These are phyloP conservation scores for Nasonia giraulti DNA, from an alignment of 1,140 invertebrate genomes.

Conservation along the genomic window DNA sequence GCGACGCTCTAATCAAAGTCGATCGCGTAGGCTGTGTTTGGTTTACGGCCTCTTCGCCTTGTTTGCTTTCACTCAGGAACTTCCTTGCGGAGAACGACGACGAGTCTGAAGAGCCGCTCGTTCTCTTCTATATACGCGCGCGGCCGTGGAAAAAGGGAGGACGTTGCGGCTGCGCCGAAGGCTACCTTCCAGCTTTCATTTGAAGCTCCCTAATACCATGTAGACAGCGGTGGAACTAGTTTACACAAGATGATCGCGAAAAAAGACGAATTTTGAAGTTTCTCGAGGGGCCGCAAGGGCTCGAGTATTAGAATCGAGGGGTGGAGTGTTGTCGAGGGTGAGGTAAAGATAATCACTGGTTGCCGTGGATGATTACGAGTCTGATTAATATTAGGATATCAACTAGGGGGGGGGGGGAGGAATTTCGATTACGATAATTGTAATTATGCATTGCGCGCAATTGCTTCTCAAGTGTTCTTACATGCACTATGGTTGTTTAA, in stretches of 20 bases:
- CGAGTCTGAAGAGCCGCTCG: background rate
- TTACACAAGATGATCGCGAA: background rate
- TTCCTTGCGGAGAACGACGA: background rate
- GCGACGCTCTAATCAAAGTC: constrained; percentile 70
- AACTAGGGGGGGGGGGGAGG: too few species aligned
- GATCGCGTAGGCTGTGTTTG: constrained; percentile 50
- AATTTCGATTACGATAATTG: too few species aligned
- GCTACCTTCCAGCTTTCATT: background rate
- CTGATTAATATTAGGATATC: background rate
- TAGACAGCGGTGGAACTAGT: background rate
- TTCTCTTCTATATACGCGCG: background rate
- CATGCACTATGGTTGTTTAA: too few species aligned
- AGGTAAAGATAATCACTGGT: background rate
- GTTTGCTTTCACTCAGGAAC: constrained; percentile 51
- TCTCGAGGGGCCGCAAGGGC: background rate
- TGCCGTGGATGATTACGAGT: background rate
- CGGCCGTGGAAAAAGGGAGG: background rate
- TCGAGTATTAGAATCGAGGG: background rate
- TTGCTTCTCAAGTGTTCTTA: too few species aligned
- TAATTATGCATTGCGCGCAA: too few species aligned
- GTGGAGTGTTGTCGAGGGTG: too few species aligned
- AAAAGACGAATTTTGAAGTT: background rate
- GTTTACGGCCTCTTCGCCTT: constrained; percentile 55
- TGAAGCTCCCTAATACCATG: background rate
- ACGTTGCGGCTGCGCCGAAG: background rate